A percentile compares a stretch with the other conserved stretches of the same genome.
Conservation (phyloP, 2,113 vertebrate species). For the Anas platyrhynchos region DNA sequence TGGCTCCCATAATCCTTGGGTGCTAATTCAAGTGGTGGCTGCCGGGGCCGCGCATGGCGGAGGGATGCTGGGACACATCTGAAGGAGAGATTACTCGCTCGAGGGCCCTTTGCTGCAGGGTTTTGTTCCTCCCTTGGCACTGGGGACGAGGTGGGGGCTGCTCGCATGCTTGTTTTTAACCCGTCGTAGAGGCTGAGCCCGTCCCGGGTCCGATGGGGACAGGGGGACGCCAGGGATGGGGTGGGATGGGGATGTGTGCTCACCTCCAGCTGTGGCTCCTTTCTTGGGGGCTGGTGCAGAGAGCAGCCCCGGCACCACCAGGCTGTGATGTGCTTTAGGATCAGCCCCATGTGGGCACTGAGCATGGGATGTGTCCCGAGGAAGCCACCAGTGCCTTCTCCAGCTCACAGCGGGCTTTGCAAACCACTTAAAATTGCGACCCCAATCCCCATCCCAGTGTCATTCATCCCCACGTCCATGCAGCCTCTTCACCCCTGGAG, state of each 20-base stretch:
- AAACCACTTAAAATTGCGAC: not conserved
- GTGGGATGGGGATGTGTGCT: fast-evolving
- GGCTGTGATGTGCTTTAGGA: fast-evolving
- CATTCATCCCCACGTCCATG: too few species aligned
- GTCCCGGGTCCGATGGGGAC: fast-evolving
- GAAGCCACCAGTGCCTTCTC: fast-evolving
- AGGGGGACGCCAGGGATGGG: fast-evolving
- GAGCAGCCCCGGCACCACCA: not conserved
- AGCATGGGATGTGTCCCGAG: fast-evolving
- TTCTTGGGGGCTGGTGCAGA: fast-evolving
- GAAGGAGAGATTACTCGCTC: constrained; percentile 83
- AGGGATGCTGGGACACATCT: constrained; percentile 85
- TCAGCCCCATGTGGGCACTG: not conserved
- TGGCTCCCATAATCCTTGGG: constrained; percentile 97
- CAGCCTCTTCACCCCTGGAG: not conserved
- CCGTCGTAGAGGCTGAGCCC: not conserved
- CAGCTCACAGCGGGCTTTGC: not conserved
- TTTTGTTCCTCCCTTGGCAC: not conserved
- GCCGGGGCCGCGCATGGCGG: constrained; percentile 80
- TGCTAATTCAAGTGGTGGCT: constrained; percentile 99
- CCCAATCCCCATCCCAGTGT: not conserved
- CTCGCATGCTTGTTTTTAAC: not conserved
- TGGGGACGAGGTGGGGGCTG: not conserved
- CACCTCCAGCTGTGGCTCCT: fast-evolving
- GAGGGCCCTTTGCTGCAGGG: constrained; percentile 59